phyloP scores from a whole-genome alignment of 2,797 vertebrate species.

The Salarias fasciatus region DNA sequence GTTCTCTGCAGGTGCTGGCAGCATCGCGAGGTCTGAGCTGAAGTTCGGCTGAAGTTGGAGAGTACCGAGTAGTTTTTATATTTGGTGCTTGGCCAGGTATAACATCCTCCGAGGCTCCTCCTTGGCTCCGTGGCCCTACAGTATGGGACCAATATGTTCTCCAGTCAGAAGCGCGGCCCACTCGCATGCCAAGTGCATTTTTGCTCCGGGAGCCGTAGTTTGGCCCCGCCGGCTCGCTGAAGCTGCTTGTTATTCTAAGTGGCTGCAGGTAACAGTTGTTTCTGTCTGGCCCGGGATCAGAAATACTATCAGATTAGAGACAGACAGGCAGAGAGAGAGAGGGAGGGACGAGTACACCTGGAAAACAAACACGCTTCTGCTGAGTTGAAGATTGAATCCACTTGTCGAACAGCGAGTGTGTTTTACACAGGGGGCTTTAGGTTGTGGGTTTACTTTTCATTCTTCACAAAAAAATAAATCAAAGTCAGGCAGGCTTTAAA shows the following conservation, averaged over 20 bases:
- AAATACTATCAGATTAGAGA: slow-evolving; percentile 64
- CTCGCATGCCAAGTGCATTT: slow-evolving; percentile 54
- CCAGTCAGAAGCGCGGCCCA: slow-evolving; percentile 39
- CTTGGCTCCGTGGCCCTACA: slow-evolving; percentile 45
- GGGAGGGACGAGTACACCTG: slow-evolving; percentile 39
- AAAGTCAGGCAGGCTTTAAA: slow-evolving; percentile 49
- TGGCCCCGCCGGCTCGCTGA: slow-evolving; percentile 41
- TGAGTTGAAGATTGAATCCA: slow-evolving; percentile 52
- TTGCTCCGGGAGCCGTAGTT: slow-evolving; percentile 44
- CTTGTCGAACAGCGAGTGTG: slow-evolving; percentile 40
- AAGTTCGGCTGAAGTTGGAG: slow-evolving; percentile 29
- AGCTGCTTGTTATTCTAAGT: slow-evolving; percentile 71
- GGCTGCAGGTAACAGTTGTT: slow-evolving; percentile 63
- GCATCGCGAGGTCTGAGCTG: slow-evolving; percentile 17
- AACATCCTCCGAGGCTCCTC: slow-evolving; percentile 37
- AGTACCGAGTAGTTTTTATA: slow-evolving; percentile 37
- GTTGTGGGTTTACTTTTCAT: slow-evolving; percentile 44
- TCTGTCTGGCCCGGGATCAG: slow-evolving; percentile 64
- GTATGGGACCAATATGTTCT: slow-evolving; percentile 46
- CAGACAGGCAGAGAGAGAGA: slow-evolving; percentile 14
- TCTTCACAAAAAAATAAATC: slow-evolving; percentile 48
- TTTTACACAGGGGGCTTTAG: slow-evolving; percentile 49
- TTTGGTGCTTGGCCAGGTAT: slow-evolving; percentile 44
- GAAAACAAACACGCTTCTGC: slow-evolving; percentile 59
- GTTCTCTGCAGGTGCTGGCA: not conserved